phyloP scores from a whole-genome alignment of 37 sponge, comb jelly and placozoan species.

The Ephydatia muelleri region DNA sequence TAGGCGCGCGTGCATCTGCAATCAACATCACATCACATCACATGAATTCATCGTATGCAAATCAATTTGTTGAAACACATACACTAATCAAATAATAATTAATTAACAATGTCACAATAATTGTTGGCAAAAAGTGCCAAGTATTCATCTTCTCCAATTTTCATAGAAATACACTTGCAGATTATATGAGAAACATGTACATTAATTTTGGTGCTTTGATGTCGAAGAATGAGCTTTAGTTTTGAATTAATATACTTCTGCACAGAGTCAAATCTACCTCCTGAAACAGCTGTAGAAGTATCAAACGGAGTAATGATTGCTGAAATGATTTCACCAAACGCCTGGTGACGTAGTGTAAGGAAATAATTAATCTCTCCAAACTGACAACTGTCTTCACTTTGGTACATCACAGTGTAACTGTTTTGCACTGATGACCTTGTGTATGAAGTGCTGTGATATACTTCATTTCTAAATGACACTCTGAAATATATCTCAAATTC shows the following conservation, averaged over 20 bases:
- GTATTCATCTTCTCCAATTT: constrained; percentile 1
- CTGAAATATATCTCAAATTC: neutral
- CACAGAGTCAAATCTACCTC: neutral
- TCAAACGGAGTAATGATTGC: neutral
- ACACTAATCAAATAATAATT: neutral
- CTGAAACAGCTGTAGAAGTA: neutral
- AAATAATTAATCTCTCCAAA: constrained; percentile 1
- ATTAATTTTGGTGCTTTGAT: neutral
- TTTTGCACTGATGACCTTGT: neutral
- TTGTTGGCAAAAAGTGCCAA: constrained; percentile 1
- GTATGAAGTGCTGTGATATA: neutral
- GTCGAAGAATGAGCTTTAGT: constrained; percentile 1
- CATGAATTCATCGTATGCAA: neutral
- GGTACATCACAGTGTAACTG: constrained; percentile 1
- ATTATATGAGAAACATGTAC: neutral
- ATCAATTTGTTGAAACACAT: neutral
- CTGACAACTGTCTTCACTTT: neutral
- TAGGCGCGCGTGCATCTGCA: no score
- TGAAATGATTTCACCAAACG: neutral
- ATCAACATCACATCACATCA: no score
- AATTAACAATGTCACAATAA: neutral
- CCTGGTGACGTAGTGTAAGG: neutral
- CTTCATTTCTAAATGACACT: neutral
- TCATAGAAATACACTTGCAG: neutral
- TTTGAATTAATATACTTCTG: constrained; percentile 1